Percentiles rank a stretch among this genome's conserved stretches.
Conservation (phyloP, 2,797 vertebrate species). For the Spinibarbus caldwelli region DNA sequence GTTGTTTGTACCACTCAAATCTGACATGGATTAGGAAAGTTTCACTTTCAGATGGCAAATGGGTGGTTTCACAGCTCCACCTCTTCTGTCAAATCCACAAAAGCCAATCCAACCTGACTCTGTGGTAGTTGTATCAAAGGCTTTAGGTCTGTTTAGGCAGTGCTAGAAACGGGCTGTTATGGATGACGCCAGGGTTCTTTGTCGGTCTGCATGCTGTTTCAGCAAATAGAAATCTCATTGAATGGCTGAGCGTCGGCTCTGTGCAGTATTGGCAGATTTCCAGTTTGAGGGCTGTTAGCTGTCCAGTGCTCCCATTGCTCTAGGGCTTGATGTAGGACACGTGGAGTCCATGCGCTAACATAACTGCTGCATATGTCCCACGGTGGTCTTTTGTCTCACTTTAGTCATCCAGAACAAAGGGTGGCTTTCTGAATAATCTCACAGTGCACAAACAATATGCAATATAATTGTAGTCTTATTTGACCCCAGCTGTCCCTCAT, state of each 20-base stretch:
- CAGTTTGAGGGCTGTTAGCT: conserved; percentile 22
- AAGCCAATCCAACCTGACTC: background rate
- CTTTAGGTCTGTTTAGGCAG: background rate
- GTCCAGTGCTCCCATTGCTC: conserved; percentile 14
- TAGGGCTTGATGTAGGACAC: conserved; percentile 23
- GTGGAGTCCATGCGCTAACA: too few relatives aligned
- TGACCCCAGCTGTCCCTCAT: too few relatives aligned
- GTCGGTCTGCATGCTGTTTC: conserved; percentile 26
- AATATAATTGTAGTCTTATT: conserved; percentile 1
- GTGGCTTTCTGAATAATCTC: background rate
- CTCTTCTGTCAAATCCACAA: background rate
- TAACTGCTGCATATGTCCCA: too few relatives aligned
- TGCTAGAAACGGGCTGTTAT: conserved; percentile 12
- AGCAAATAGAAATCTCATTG: conserved; percentile 30
- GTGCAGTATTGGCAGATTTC: conserved; percentile 44
- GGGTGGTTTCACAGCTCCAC: background rate
- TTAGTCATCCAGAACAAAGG: conserved; percentile 43
- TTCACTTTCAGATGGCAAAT: background rate
- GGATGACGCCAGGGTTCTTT: conserved; percentile 10
- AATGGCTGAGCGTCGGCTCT: conserved; percentile 7
- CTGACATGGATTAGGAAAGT: background rate
- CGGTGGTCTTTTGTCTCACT: conserved; percentile 27
- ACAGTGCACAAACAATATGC: conserved; percentile 3
- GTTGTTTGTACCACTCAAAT: background rate
- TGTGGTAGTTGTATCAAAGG: background rate